Percentiles rank a stretch among this genome's conserved stretches.
These are phyloP conservation scores for Rhinoderma darwinii DNA, from an alignment of 2,113 vertebrate species.

Conservation along the genomic window DNA sequence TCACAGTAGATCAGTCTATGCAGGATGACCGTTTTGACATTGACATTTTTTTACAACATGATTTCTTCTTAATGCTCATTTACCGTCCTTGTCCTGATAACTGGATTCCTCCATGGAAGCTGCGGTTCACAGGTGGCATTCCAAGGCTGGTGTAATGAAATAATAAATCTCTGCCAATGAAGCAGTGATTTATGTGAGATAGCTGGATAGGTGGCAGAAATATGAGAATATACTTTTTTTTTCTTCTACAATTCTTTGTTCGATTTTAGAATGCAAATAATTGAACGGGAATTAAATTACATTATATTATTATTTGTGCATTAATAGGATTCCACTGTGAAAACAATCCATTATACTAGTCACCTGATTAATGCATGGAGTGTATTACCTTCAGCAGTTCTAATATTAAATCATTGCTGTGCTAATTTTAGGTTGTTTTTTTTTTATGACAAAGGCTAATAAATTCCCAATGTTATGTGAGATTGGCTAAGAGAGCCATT, in stretches of 20 bases:
- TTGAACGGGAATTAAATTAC: not conserved
- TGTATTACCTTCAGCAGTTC: not conserved
- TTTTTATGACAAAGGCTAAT: too few relatives aligned
- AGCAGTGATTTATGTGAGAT: conserved; percentile 42
- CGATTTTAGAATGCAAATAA: not conserved
- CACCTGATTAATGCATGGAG: not conserved
- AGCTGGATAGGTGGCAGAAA: not conserved
- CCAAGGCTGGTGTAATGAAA: conserved; percentile 35
- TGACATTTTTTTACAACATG: not conserved
- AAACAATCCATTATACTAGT: not conserved
- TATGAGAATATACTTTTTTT: conserved; percentile 14
- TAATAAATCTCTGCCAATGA: conserved; percentile 18
- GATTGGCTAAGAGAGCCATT: too few relatives aligned
- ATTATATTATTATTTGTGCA: not conserved
- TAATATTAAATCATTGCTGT: not conserved
- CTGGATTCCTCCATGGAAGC: not conserved
- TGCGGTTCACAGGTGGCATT: conserved; percentile 29
- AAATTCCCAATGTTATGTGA: too few relatives aligned
- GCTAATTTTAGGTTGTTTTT: not conserved
- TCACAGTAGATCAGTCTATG: conserved; percentile 4
- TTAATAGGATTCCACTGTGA: not conserved
- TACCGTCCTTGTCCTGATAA: not conserved
- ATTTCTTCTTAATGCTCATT: not conserved
- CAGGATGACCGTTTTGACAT: conserved; percentile 20
- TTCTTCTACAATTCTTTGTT: conserved; percentile 3